Base-by-base conservation (phyloP, 2,888 invertebrate species). In the Malthinus seriepunctatus region DNA sequence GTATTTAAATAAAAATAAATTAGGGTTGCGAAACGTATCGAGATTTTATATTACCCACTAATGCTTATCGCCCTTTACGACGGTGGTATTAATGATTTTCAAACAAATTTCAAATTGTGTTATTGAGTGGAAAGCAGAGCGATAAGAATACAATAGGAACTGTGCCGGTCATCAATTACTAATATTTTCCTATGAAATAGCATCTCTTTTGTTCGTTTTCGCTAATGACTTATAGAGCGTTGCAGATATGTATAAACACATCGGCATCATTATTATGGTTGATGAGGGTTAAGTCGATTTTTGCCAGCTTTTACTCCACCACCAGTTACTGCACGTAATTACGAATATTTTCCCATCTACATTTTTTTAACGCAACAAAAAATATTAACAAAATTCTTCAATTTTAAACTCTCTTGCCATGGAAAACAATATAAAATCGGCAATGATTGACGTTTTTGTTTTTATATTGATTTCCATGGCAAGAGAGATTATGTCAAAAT, bases 51-150 rank as follows among this genome's bases (percentile, higher is more conserved):
- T 46, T 12, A 31, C 32, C 11, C n/a, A 12, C 46, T 32, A 32
- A 32, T 42, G 32, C 42, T 32, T 14, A 39, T 33, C 35, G 12
- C 54, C 42, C 33, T 15, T 44, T 35, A 14, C 44, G 32, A 34
- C 15, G 55, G 46, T 50, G 51, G 51, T 61, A 64, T 59, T 64
- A 64, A 64, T 64, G 64, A 58, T 42, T 62, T 62, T 42, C 50
- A 73, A 73, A 68, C 50, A 73, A 73, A 68, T 67, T 67, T 69
- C 65, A 73, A 76, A 77, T 77, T 76, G 76, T 71, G 73, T 76
- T 77, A 77, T 77, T 77, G 76, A 75, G 75, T 73, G 77, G 74
- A 76, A 77, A 76, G 70, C 73, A 63, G 69, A 53, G 66, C 69
- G 77, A 77, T 77, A 77, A 76, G 77, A 60, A 57, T 48, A 63